Evolutionary conservation across 2,113 vertebrate species (phyloP), one percentile per base, ranked within the genome.

Genomic region (Urocitellus parryii): DNA sequence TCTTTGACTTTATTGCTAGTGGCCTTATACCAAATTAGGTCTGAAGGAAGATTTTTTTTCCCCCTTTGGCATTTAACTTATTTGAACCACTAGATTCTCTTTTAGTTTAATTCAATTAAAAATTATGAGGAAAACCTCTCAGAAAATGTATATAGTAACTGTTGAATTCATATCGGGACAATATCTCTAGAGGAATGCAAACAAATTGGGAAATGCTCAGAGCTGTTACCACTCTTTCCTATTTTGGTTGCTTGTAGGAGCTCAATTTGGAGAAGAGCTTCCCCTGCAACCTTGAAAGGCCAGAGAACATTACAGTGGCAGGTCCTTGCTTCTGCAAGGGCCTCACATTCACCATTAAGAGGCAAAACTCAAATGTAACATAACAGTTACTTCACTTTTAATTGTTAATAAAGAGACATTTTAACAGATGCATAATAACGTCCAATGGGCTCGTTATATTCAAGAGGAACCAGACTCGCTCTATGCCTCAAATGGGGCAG

Each of bases 401-500:
- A 95, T 91, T 87, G 58, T 76, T 91, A 94, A 91, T 73, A 95
- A 70, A 74, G n/a, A 70, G 42, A 68, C 34, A 84, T 77, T 89
- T 91, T 83, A 94, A 68, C 86, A 97, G 90, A 97, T 84, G 70
- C 14, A 83, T 93, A 91, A 89, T 18, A 82, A 80, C 61, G 7
- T 94, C 73, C 89, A 94, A 4, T 78, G 51, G 74, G 27, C 74
- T 76, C 93, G 24, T 87, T 94, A 87, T 42, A 67, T 1, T 89
- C 84, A 94, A 97, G 88, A 86, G 78, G 78, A 94, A 58, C 5
- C 67, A 81, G 53, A 94, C 20, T 91, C 85, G 65, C n/a, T 96
- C 13, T 29, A 16, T 65, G 16, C 7, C 63, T 93, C 70, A 90
- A 42, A 93, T 27, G 85, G 51, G 53, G 90, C 80, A 81, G n/a